These are phyloP conservation scores for Monopis laevigella DNA, from an alignment of 2,888 invertebrate species.

Conservation along the genomic window DNA sequence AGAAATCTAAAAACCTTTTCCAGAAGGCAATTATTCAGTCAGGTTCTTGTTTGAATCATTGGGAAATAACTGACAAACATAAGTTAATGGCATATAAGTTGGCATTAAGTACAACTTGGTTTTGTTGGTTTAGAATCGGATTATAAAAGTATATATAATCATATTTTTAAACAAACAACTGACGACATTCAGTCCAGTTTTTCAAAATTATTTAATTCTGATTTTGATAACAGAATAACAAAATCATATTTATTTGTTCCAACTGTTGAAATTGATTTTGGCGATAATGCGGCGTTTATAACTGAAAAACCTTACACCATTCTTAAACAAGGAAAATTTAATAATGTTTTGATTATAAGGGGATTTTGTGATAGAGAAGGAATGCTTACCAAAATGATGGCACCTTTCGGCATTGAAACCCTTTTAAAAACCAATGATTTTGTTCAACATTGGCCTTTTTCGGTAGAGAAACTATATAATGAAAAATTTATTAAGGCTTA, in stretches of 20 bases:
- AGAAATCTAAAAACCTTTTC: slow-evolving; percentile 31
- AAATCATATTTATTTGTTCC: slow-evolving; percentile 33
- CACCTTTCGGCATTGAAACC: slow-evolving; percentile 24
- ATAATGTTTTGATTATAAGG: slow-evolving; percentile 47
- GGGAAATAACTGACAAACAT: slow-evolving; percentile 31
- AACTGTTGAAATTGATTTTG: slow-evolving; percentile 34
- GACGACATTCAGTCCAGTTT: neutral
- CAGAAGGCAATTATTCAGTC: slow-evolving; percentile 41
- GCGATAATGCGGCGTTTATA: slow-evolving; percentile 28
- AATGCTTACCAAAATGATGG: slow-evolving; percentile 29
- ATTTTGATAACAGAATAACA: slow-evolving; percentile 19
- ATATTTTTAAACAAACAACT: slow-evolving; percentile 23
- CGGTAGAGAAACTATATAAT: slow-evolving; percentile 22
- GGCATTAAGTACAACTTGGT: slow-evolving; percentile 26
- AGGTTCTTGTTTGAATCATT: slow-evolving; percentile 34
- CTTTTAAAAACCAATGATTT: slow-evolving; percentile 27
- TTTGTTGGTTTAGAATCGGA: slow-evolving; percentile 23
- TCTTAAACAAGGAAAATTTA: slow-evolving; percentile 36
- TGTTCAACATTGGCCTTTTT: slow-evolving; percentile 24
- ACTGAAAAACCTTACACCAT: slow-evolving; percentile 39
- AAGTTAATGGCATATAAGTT: slow-evolving; percentile 24
- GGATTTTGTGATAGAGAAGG: slow-evolving; percentile 60
- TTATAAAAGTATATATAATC: slow-evolving; percentile 23
- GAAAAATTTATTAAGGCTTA: slow-evolving; percentile 22
- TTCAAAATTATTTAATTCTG: neutral